These are phyloP conservation scores for Xenus cinereus DNA, from an alignment of 2,113 vertebrate species.

Conservation along the genomic window DNA sequence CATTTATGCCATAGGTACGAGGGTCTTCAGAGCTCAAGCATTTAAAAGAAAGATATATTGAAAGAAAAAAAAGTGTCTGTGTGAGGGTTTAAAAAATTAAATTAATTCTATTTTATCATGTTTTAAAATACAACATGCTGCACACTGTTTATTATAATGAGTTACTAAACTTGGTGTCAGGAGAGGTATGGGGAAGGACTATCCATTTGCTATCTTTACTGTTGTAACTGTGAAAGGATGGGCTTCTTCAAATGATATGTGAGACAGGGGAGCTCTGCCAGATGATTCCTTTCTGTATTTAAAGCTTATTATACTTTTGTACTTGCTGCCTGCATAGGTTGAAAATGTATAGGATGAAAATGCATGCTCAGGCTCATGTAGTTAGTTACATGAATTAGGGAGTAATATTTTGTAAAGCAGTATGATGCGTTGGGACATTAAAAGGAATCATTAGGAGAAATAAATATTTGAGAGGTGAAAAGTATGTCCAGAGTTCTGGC, in stretches of 20 bases:
- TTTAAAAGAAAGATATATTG: neutral
- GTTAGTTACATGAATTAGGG: neutral
- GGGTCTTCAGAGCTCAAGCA: neutral
- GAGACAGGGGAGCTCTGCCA: neutral
- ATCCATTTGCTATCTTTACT: neutral
- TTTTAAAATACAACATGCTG: neutral
- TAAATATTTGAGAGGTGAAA: conserved; percentile 26
- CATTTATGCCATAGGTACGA: neutral
- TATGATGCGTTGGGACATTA: neutral
- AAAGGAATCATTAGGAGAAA: neutral
- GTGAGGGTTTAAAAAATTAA: neutral
- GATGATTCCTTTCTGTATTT: neutral
- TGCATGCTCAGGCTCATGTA: neutral
- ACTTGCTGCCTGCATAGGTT: neutral
- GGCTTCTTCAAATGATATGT: neutral
- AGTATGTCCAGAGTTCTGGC: neutral
- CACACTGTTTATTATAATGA: neutral
- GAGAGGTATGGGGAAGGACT: neutral
- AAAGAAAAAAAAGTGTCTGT: neutral
- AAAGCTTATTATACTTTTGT: neutral
- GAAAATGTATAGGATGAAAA: neutral
- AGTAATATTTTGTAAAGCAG: neutral
- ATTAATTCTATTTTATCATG: neutral
- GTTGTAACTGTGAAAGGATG: neutral
- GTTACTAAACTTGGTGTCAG: neutral